phyloP scores from a whole-genome alignment of 2,888 invertebrate genomes.

The Calameuta pallipes region DNA sequence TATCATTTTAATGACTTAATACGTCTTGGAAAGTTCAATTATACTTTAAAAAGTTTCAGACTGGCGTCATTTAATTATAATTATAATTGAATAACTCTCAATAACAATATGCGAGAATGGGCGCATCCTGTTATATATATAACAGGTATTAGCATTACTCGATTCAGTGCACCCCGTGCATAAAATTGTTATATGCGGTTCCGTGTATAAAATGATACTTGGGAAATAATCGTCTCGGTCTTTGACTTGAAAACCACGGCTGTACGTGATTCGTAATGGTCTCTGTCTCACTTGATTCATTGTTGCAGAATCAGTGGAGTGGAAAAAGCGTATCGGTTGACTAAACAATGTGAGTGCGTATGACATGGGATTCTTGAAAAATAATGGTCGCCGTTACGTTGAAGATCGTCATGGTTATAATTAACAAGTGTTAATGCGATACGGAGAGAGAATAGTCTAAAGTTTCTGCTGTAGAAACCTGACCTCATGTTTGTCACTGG shows the following conservation, averaged over 20 bases:
- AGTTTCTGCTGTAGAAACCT: not conserved
- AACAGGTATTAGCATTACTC: not conserved
- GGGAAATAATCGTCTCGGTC: not conserved
- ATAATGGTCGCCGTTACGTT: not conserved
- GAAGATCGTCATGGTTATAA: not conserved
- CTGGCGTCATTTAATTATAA: not conserved
- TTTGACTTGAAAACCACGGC: conserved; percentile 4
- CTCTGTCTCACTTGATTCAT: not conserved
- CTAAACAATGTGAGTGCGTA: conserved; percentile 4
- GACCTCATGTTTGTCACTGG: not conserved
- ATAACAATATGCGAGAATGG: not conserved
- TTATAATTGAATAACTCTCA: not conserved
- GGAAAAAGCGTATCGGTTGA: conserved; percentile 18
- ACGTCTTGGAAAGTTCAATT: not conserved
- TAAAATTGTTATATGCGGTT: not conserved
- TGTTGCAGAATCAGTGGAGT: conserved; percentile 9
- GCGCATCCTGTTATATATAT: not conserved
- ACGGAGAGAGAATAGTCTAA: not conserved
- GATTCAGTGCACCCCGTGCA: not conserved
- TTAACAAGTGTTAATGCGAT: not conserved
- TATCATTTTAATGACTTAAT: not conserved
- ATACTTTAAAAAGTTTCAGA: too few species aligned
- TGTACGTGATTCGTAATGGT: conserved; percentile 3
- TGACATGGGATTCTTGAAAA: not conserved
- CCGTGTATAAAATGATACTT: not conserved